Conservation (phyloP, 2,888 invertebrate species). For the Agrotis clavis region DNA sequence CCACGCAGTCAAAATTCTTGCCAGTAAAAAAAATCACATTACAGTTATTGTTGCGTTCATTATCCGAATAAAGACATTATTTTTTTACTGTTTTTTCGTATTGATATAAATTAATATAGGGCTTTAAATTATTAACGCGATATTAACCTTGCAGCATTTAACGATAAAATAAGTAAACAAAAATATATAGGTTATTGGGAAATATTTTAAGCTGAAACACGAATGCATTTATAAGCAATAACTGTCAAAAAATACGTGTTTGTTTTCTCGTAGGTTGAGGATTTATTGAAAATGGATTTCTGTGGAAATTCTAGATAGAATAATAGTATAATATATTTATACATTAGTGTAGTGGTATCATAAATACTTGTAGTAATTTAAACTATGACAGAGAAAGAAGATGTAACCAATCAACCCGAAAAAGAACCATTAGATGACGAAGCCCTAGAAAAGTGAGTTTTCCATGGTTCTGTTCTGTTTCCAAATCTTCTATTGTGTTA, state of each 20-base stretch:
- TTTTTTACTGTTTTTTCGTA: background rate
- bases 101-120: no score
- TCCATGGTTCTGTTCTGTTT: slow-evolving; percentile 14
- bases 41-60: slow-evolving; percentile 37
- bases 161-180: background rate
- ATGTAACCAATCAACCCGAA: slow-evolving; percentile 83
- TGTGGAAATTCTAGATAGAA: slow-evolving; percentile 63
- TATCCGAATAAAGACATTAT: background rate
- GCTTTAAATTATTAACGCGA: background rate
- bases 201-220: background rate
- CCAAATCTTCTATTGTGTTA: background rate
- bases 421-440: slow-evolving; percentile 87
- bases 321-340: slow-evolving; percentile 40
- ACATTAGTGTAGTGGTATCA: slow-evolving; percentile 56
- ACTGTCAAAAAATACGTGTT: slow-evolving; percentile 75
- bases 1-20: slow-evolving; percentile 87
- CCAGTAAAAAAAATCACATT: slow-evolving; percentile 64
- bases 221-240: slow-evolving; percentile 51
- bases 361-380: slow-evolving; percentile 66
- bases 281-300: slow-evolving; percentile 71
- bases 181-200: background rate
- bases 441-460: slow-evolving; percentile 86
- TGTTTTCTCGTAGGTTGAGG: slow-evolving; percentile 73
- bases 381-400: slow-evolving; percentile 90
- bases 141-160: background rate